Evolutionary conservation across 2,113 vertebrate species (phyloP).

Genomic region (Colius striatus): DNA sequence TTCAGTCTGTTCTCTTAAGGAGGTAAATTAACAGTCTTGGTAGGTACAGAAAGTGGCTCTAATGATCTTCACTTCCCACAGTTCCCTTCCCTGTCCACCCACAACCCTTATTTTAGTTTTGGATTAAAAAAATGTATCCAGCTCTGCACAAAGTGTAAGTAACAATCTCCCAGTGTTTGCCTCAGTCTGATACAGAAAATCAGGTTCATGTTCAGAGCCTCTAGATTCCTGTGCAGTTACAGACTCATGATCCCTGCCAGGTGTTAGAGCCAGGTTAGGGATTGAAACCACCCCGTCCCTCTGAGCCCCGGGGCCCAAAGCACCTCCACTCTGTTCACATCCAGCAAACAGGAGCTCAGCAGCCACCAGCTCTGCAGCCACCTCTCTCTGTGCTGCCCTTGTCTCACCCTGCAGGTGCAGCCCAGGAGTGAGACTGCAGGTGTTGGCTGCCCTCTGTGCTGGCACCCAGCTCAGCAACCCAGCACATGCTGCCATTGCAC

Average conservation of each 20-base stretch:
- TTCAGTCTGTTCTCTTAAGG: not conserved
- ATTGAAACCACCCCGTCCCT: not conserved
- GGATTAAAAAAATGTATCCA: not conserved
- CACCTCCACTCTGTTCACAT: not conserved
- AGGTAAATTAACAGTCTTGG: not conserved
- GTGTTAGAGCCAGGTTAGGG: too few relatives aligned
- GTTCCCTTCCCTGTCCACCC: constrained; percentile 8
- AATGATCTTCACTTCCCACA: constrained; percentile 28
- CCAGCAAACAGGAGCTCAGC: not conserved
- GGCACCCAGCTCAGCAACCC: not conserved
- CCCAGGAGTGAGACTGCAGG: not conserved
- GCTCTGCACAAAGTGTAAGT: not conserved
- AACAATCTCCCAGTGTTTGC: not conserved
- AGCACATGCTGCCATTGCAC: not conserved
- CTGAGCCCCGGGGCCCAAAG: not conserved
- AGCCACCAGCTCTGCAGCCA: not conserved
- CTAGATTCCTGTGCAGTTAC: not conserved
- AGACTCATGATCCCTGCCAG: rapidly evolving
- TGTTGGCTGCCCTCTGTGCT: not conserved
- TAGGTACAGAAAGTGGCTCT: not conserved
- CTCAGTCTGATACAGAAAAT: not conserved
- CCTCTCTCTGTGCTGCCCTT: rapidly evolving
- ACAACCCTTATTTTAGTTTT: constrained; percentile 15
- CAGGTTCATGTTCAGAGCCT: not conserved
- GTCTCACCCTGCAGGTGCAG: not conserved